Conservation (phyloP, 1,140 invertebrate species). For the Scylla paramamosain region DNA sequence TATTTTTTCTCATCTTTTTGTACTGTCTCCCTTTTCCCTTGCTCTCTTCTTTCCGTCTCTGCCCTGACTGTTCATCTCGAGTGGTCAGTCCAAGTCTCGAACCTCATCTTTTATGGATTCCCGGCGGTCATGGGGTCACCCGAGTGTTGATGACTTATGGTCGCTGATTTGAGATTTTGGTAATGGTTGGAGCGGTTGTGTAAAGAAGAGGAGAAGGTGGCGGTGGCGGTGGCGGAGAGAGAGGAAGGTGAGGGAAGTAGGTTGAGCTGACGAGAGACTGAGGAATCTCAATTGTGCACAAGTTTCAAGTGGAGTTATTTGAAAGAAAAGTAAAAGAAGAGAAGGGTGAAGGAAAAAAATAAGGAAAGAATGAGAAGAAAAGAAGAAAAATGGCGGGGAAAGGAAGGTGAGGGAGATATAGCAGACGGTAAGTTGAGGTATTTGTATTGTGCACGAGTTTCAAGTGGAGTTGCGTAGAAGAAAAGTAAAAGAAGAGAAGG, state of each 20-base stretch:
- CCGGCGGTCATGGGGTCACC: neutral
- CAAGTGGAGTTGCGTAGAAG: no score
- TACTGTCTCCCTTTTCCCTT: neutral
- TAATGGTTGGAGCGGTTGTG: neutral
- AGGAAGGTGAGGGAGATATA: neutral
- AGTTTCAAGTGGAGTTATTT: no score
- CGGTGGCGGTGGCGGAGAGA: neutral
- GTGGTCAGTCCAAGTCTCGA: neutral
- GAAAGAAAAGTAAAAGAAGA: no score
- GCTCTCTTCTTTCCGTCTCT: neutral
- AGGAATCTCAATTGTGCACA: no score
- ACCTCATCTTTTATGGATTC: conserved; percentile 4
- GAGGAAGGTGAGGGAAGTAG: neutral
- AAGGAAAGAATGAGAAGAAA: neutral
- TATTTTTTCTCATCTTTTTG: no score
- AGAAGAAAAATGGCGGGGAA: neutral
- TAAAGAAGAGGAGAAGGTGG: neutral
- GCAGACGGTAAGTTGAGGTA: no score
- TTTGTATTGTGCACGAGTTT: no score
- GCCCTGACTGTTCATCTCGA: neutral
- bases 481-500: no score
- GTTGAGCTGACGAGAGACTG: no score
- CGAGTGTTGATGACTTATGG: neutral
- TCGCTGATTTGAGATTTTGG: neutral
- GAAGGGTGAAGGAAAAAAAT: no score